Percentiles rank a stretch among this genome's conserved stretches.
These are phyloP conservation scores for Ammospiza nelsoni DNA, from an alignment of 2,113 vertebrate genomes.

Conservation along the genomic window DNA sequence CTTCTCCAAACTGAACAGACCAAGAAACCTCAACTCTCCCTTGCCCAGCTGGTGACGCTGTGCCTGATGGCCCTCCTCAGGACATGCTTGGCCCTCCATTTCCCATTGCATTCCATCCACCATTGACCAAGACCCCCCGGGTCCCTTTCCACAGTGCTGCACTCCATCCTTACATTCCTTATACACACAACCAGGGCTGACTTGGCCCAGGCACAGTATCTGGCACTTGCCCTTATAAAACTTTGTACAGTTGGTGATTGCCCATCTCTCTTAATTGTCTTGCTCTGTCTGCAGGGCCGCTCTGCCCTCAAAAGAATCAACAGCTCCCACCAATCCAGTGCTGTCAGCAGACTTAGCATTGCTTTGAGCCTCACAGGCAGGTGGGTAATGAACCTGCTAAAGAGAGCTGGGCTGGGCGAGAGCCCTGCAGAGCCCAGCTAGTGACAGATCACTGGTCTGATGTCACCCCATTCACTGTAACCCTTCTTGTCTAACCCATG, in stretches of 20 bases:
- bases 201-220: neutral
- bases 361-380: neutral
- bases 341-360: neutral
- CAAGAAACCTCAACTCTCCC: neutral
- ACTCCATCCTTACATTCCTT: neutral
- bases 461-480: neutral
- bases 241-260: neutral
- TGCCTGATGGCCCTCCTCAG: rapidly evolving
- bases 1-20: neutral
- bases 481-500: rapidly evolving
- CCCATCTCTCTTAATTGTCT: neutral
- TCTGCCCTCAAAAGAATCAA: neutral
- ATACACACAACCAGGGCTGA: neutral
- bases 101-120: neutral
- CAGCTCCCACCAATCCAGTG: neutral
- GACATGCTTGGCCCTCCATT: rapidly evolving
- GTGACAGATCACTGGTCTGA: neutral
- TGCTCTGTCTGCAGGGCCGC: neutral
- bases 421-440: neutral
- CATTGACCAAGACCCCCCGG: rapidly evolving
- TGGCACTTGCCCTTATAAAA: neutral
- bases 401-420: neutral
- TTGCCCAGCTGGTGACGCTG: rapidly evolving
- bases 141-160: rapidly evolving
- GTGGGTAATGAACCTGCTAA: neutral